phyloP scores from a whole-genome alignment of 2,797 vertebrate species.

The Lates japonicus region DNA sequence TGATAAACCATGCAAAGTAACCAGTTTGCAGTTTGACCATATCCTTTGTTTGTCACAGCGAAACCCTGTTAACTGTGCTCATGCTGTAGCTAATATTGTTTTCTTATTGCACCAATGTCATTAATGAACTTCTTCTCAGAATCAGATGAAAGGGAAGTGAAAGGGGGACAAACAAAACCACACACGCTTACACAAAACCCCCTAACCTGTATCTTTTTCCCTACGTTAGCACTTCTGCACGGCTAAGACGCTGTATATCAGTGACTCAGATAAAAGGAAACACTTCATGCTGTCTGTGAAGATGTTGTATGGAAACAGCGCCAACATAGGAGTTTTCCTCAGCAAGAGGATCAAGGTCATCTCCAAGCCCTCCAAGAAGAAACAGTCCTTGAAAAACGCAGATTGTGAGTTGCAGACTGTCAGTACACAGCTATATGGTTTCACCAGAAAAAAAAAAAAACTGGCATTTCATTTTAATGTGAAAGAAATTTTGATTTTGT shows the following conservation, averaged over 20 bases:
- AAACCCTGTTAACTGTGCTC: not conserved
- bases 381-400: slow-evolving; percentile 98
- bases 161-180: slow-evolving; percentile 14
- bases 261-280: slow-evolving; percentile 98
- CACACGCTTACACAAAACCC: not conserved
- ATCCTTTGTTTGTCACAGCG: not conserved
- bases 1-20: slow-evolving; percentile 13
- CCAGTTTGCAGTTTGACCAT: slow-evolving; percentile 17
- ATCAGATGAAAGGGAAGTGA: slow-evolving; percentile 32
- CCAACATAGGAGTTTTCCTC: slow-evolving; percentile 97
- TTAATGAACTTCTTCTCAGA: not conserved
- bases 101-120: not conserved
- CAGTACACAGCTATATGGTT: not conserved
- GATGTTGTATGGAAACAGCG: slow-evolving; percentile 98
- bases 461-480: not conserved
- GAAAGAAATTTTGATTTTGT: slow-evolving; percentile 4
- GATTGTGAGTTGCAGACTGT: slow-evolving; percentile 88
- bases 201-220: slow-evolving; percentile 20
- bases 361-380: slow-evolving; percentile 99
- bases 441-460: not conserved
- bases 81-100: not conserved
- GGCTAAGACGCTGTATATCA: slow-evolving; percentile 99
- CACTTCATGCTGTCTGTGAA: slow-evolving; percentile 99
- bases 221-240: slow-evolving; percentile 95
- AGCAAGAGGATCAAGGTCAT: slow-evolving; percentile 99